Base-by-base conservation (phyloP, 2,113 vertebrate species). In the Lagopus leucura region DNA sequence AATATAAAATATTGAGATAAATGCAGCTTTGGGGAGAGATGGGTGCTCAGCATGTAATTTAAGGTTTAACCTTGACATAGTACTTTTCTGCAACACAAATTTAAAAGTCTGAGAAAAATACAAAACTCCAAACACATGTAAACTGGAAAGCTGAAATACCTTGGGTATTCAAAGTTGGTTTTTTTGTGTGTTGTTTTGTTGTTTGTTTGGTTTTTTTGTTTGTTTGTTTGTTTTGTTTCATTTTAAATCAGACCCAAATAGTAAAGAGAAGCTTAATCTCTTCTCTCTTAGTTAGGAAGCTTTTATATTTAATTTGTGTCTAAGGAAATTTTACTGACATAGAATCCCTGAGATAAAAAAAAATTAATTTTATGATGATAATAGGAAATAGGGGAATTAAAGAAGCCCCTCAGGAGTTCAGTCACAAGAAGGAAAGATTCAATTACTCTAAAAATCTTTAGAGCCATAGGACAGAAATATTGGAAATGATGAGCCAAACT, bases 351-450 rank as follows among this genome's bases (percentile, higher is more conserved):
- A 42, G 48, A 96, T 61, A 94, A 95, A 95, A 96, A 96, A 32
- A 96, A 72, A 8, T 86, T 91, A 97, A 96, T 96, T 95, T 96
- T 95, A 97, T 88, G 70, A 74, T 89, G 96, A 85, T 89, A 97
- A 97, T 61, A 95, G 80, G 90, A 86, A 95, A 94, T 89, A 86
- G 40, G 83, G 66, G 80, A 97, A 97, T 96, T 89, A 86, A 79
- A 96, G 90, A 94, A 85, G n/a, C 21, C 82, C 92, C 91, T 96
- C 85, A 67, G 78, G 95, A 97, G 85, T 93, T 93, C 90, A 97
- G 45, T 95, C 88, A 92, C 48, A 96, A 95, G 95, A 94, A 93
- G 64, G 64, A 97, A 97, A 96, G 89, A 97, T 96, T 97, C 96
- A 97, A 95, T 97, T 97, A 97, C 95, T 91, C 85, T 70, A 78